Base-by-base conservation (phyloP, 2,797 vertebrate genomes). In the Pagetopsis macropterus region DNA sequence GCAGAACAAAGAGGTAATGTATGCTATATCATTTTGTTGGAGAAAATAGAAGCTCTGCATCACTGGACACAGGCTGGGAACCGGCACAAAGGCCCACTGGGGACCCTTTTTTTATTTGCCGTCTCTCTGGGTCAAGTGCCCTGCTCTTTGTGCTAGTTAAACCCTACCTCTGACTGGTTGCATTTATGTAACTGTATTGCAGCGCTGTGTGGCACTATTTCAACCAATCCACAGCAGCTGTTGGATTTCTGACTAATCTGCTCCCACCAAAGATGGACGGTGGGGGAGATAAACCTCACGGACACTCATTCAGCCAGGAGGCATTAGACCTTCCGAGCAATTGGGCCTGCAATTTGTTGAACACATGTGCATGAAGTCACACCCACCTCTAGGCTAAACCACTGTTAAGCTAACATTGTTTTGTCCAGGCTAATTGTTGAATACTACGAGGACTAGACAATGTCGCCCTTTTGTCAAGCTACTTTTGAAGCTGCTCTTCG, bases 211-310 rank as follows among this genome's bases (percentile, higher is more conserved):
- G 90, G 89, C 90, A 92, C 84, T 72, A 81, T 89, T 86, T 92
- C 84, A 87, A 87, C 83, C 82, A 90, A 88, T 90, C 86, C 78
- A 84, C 85, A 92, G 88, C 93, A 93, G 89, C 90, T 94, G 91
- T 88, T 85, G 83, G 89, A 89, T 86, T 27, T 87, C 81, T 60
- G 81, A 89, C 79, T 93, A 94, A 94, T 93, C 91, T 91, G 79
- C 84, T 89, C 79, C 82, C 60, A 54, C 72, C 84, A 78, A 85
- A 91, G 92, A 89, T 82, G 85, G 82, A 84, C 3, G 78, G 68
- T 59, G 73, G 62, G 62, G 78, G 73, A 82, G 81, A 86, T 88
- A 84, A 90, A 81, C 40, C 85, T 75, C 70, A 51, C 60, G 68
- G 65, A 75, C 72, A 59, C 76, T 82, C 79, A 79, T 55, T 61